These are phyloP conservation scores for Brachyhypopomus gauderio DNA, from an alignment of 2,113 vertebrate genomes.

Conservation along the genomic window DNA sequence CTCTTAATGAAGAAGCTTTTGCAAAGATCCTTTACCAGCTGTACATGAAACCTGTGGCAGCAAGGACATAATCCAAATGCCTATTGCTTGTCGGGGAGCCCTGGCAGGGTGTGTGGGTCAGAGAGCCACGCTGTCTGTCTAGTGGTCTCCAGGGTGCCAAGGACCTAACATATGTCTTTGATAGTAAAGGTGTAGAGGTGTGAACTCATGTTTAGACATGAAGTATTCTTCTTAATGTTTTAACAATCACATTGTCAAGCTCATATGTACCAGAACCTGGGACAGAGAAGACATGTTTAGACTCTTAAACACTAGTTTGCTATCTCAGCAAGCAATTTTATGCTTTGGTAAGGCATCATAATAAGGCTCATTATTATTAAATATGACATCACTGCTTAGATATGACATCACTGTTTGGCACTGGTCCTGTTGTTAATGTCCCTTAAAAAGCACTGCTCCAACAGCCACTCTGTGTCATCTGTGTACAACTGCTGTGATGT, in stretches of 20 bases:
- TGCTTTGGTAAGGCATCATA: neutral
- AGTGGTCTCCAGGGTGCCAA: neutral
- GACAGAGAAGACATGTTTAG: too few relatives aligned
- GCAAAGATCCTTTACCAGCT: neutral
- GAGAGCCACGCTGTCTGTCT: neutral
- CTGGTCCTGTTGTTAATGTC: neutral
- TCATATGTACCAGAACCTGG: too few relatives aligned
- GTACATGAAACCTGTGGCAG: neutral
- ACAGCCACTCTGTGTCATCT: neutral
- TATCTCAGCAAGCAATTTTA: constrained; percentile 6
- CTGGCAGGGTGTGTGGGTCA: neutral
- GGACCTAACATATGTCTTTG: neutral
- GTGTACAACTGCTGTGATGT: neutral
- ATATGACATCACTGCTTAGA: neutral
- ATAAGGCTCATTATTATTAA: neutral
- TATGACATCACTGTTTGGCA: neutral
- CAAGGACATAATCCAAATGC: neutral
- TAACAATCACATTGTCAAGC: too few relatives aligned
- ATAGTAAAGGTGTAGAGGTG: neutral
- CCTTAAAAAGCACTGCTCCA: neutral
- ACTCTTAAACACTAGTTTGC: neutral
- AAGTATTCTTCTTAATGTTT: too few relatives aligned
- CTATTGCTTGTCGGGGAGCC: neutral
- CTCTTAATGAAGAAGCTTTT: neutral
- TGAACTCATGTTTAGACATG: too few relatives aligned